Evolutionary conservation across 2,113 vertebrate species (phyloP), one percentile per base, ranked within the genome.

Genomic region (Brachypodius melanocephalos): DNA sequence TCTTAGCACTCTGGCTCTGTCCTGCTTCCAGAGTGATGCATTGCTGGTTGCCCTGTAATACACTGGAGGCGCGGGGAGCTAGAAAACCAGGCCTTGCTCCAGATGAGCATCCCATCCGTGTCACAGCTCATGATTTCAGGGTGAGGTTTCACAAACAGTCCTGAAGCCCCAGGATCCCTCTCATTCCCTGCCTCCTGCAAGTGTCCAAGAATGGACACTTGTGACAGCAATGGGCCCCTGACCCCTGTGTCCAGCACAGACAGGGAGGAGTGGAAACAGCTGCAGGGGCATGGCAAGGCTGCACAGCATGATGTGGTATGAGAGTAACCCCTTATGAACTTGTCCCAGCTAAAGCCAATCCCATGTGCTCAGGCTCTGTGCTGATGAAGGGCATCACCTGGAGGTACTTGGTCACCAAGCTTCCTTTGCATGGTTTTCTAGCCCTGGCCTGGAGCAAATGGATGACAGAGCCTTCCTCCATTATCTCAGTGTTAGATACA

Each of bases 221-320:
- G 42, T 76, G 62, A 45, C 36, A 68, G 31, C 72, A 79, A 14
- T 26, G 19, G 28, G 57, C 2, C 19, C 24, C 21, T 26, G 40
- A 38, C 14, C n/a, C 29, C 36, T 17, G 2, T 49, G 17, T 34
- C 58, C 61, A 40, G 75, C 24, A 46, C 5, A 11, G 63, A 42
- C 24, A 54, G 45, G 24, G 36, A 72, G 55, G 38, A 57, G 14
- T 5, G 18, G 36, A 20, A 42, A 57, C 16, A 65, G 59, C 55
- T 77, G 61, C 20, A 73, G 63, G 19, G 40, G 13, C 43, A 12
- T 12, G 24, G 54, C 54, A 66, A 62, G 38, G 40, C 74, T 59
- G 55, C 1, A 3, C 19, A 81, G 51, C 15, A 4, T 9, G 26
- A 13, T 3, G 1, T 19, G 42, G 8, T 10, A 5, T 46, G 62